phyloP scores from a whole-genome alignment of 2,888 invertebrate species.

The Cerceris rybyensis region DNA sequence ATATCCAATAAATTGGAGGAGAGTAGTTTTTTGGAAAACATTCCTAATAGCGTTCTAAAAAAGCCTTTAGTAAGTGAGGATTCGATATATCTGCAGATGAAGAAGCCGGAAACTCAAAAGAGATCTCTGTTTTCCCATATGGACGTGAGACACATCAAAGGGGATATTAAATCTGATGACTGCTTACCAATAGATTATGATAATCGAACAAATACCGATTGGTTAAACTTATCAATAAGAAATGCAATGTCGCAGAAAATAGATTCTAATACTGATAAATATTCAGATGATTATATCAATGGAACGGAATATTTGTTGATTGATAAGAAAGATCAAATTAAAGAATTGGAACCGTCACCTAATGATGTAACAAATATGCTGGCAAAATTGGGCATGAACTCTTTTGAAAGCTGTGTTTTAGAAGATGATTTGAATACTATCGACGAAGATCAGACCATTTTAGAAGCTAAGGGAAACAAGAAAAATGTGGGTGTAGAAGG shows the following conservation, averaged over 20 bases:
- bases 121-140: slow-evolving; percentile 14
- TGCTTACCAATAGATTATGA: not conserved
- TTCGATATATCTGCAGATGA: not conserved
- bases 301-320: slow-evolving; percentile 9
- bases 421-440: slow-evolving; percentile 7
- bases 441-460: not conserved
- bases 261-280: slow-evolving; percentile 26
- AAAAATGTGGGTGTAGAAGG: not conserved
- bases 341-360: slow-evolving; percentile 31
- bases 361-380: slow-evolving; percentile 54
- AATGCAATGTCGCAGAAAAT: slow-evolving; percentile 2
- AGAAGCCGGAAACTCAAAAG: not conserved
- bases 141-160: not conserved
- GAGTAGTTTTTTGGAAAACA: not conserved
- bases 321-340: not conserved
- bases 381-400: slow-evolving; percentile 49
- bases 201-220: slow-evolving; percentile 2
- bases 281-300: slow-evolving; percentile 20
- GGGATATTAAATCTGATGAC: not conserved
- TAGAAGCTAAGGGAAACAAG: not conserved
- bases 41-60: not conserved
- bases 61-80: not conserved
- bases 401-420: slow-evolving; percentile 22
- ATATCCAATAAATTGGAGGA: not conserved
- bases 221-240: not conserved